Conservation (phyloP, 1,140 invertebrate species). For the Grapholita molesta region DNA sequence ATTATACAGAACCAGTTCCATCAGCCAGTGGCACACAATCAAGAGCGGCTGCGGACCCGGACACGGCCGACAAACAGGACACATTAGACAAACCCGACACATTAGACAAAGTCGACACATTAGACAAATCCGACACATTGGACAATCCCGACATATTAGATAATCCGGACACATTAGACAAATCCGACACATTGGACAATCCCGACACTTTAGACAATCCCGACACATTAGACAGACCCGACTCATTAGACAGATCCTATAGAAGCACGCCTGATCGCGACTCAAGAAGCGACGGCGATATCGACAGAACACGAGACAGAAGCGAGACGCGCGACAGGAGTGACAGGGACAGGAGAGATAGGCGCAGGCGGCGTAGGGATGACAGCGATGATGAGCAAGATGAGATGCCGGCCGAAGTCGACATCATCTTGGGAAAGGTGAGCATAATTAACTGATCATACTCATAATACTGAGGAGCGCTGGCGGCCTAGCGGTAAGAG, state of each 20-base stretch:
- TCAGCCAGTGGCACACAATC: background rate
- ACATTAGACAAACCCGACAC: background rate
- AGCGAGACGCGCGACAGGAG: background rate
- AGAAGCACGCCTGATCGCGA: background rate
- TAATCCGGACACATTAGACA: background rate
- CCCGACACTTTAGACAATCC: background rate
- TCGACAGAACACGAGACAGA: background rate
- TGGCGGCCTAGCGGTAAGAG: too few relatives aligned
- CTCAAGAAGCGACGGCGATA: background rate
- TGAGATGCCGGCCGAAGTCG: constrained; percentile 34
- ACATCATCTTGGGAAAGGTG: constrained; percentile 30
- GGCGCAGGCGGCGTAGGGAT: background rate
- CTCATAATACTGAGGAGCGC: too few relatives aligned
- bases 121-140: background rate
- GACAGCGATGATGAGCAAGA: background rate
- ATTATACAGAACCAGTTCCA: background rate
- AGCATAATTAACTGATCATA: too few relatives aligned
- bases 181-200: background rate
- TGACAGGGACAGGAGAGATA: background rate
- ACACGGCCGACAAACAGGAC: background rate
- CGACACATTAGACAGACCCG: background rate
- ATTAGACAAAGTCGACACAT: background rate
- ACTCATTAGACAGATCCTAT: background rate
- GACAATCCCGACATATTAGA: background rate
- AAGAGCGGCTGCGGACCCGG: background rate